These are phyloP conservation scores for Corythaeola cristata DNA, from an alignment of 2,113 vertebrate species.

Conservation along the genomic window DNA sequence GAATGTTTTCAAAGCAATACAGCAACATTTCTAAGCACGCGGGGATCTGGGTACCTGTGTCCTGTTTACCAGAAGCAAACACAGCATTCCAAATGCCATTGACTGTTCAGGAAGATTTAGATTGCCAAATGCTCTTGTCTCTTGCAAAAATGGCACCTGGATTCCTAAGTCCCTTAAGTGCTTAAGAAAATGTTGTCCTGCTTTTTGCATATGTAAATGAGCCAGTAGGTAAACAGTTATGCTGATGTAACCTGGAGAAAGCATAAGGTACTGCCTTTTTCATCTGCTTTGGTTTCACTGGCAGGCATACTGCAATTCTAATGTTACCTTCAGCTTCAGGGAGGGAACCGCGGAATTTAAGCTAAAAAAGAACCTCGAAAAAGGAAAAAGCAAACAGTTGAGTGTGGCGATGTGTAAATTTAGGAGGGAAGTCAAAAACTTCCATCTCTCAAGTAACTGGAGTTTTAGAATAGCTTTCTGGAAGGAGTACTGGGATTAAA, in stretches of 20 bases:
- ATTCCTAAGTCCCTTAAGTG: not conserved
- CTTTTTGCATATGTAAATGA: not conserved
- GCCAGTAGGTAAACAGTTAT: not conserved
- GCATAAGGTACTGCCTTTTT: not conserved
- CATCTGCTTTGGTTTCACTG: not conserved
- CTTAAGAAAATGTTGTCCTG: not conserved
- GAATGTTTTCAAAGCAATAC: not conserved
- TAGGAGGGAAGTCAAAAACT: not conserved
- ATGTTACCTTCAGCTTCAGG: not conserved
- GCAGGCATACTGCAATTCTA: not conserved
- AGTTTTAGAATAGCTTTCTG: not conserved
- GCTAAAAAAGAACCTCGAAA: not conserved
- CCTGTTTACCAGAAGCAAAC: not conserved
- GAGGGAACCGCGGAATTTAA: not conserved
- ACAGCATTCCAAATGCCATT: not conserved
- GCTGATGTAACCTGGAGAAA: not conserved
- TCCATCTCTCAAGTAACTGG: not conserved
- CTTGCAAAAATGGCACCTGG: not conserved
- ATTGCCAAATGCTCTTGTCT: not conserved
- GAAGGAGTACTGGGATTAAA: not conserved
- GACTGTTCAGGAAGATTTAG: not conserved
- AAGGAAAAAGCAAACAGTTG: accelerated
- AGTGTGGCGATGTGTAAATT: not conserved
- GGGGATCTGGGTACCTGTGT: not conserved
- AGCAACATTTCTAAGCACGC: no score